These are phyloP conservation scores for Micronisus gabar DNA, from an alignment of 2,113 vertebrate genomes.

Conservation along the genomic window DNA sequence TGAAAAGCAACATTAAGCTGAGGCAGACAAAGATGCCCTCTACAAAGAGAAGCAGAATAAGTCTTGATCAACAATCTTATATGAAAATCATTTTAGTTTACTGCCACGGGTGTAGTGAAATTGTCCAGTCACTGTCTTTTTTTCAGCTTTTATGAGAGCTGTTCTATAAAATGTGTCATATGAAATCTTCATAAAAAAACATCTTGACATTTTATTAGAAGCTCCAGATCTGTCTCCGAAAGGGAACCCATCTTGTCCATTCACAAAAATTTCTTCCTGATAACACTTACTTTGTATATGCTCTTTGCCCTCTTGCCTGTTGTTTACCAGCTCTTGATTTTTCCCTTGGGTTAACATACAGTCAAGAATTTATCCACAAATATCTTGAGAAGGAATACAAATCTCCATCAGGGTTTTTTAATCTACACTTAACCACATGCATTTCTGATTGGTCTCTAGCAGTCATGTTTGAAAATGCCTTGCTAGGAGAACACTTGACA, in stretches of 20 bases:
- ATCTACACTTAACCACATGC: not conserved
- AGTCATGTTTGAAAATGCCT: not conserved
- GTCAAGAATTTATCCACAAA: not conserved
- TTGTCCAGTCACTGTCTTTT: not conserved
- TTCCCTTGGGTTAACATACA: not conserved
- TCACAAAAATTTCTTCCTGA: not conserved
- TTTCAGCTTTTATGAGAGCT: not conserved
- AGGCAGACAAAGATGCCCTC: not conserved
- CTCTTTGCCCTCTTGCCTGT: not conserved
- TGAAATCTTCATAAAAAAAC: constrained; percentile 41
- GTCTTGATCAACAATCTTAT: constrained; percentile 29
- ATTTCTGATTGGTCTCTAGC: not conserved
- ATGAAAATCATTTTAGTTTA: not conserved
- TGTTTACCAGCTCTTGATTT: not conserved
- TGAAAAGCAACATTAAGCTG: not conserved
- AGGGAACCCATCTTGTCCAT: not conserved
- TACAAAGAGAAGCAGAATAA: not conserved
- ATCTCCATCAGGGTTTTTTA: not conserved
- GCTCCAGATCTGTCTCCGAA: not conserved
- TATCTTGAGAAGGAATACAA: not conserved
- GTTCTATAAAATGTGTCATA: constrained; percentile 22
- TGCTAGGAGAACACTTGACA: not conserved
- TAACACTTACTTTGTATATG: not conserved
- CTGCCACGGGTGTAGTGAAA: constrained; percentile 8
- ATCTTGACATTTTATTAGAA: constrained; percentile 16